Percentiles rank a stretch among this genome's conserved stretches.
These are phyloP conservation scores for Trachemys scripta DNA, from an alignment of 2,113 vertebrate genomes.

Conservation along the genomic window DNA sequence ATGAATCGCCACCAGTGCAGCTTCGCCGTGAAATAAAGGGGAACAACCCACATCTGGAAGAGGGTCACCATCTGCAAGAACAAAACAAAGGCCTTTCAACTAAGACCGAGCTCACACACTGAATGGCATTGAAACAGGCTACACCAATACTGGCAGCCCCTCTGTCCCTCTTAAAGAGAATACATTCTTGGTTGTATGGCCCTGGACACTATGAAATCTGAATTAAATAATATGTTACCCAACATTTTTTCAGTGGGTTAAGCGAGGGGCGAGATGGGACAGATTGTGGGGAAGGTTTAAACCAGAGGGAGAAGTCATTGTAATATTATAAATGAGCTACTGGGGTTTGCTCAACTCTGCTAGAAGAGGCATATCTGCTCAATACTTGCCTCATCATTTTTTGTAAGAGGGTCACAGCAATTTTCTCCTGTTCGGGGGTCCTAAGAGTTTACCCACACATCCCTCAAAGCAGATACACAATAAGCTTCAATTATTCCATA, in stretches of 20 bases:
- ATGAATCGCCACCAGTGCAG: conserved; percentile 99
- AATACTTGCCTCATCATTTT: not conserved
- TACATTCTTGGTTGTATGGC: not conserved
- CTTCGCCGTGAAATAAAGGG: conserved; percentile 98
- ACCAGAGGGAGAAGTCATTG: not conserved
- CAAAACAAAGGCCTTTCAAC: not conserved
- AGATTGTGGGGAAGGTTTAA: not conserved
- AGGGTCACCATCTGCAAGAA: conserved; percentile 94
- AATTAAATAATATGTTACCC: not conserved
- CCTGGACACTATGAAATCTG: not conserved
- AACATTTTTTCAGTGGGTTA: not conserved
- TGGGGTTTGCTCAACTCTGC: not conserved
- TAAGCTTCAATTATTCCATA: not conserved
- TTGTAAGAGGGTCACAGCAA: fast-evolving
- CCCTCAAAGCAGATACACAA: fast-evolving
- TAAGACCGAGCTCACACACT: not conserved
- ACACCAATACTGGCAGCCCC: fast-evolving
- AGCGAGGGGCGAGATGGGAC: not conserved
- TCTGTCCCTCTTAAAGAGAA: not conserved
- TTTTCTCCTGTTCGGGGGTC: fast-evolving
- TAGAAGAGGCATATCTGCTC: fast-evolving
- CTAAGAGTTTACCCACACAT: fast-evolving
- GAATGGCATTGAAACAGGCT: not conserved
- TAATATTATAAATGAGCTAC: not conserved
- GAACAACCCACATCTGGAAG: conserved; percentile 99